Percentiles rank a stretch among this genome's conserved stretches.
Evolutionary conservation across 2,113 vertebrate genomes (phyloP).

Genomic region (Microcebus lehilahytsara): DNA sequence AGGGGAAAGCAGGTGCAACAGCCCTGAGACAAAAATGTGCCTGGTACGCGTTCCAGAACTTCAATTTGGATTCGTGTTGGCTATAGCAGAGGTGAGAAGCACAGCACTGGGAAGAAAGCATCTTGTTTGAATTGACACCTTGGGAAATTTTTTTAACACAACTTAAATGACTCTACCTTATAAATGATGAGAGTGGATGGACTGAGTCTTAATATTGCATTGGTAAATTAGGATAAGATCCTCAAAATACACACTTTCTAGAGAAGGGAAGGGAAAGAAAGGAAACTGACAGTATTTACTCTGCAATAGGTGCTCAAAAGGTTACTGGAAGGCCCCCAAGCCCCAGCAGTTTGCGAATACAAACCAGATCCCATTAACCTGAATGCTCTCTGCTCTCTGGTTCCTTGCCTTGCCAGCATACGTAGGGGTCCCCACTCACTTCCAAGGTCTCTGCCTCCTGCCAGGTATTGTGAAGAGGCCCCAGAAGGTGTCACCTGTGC

Average conservation of each 20-base stretch:
- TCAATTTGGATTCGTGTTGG: background rate
- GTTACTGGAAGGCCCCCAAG: background rate
- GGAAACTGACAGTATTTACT: background rate
- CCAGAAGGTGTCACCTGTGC: background rate
- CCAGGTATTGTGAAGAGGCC: background rate
- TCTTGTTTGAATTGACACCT: background rate
- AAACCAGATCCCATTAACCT: background rate
- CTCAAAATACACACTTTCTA: background rate
- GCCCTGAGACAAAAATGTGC: background rate
- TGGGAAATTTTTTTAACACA: background rate
- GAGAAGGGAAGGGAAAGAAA: background rate
- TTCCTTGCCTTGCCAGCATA: background rate
- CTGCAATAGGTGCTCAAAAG: background rate
- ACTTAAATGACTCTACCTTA: background rate
- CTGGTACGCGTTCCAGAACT: background rate
- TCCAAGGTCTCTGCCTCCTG: background rate
- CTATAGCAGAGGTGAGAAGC: background rate
- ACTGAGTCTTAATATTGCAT: background rate
- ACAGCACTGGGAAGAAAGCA: background rate
- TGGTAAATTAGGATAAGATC: background rate
- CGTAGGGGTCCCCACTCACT: background rate
- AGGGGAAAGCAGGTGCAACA: background rate
- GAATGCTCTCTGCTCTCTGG: background rate
- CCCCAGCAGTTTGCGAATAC: background rate
- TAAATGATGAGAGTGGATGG: background rate